Base-by-base conservation (phyloP, 2,113 vertebrate genomes). In the Chaenogobius annularis region DNA sequence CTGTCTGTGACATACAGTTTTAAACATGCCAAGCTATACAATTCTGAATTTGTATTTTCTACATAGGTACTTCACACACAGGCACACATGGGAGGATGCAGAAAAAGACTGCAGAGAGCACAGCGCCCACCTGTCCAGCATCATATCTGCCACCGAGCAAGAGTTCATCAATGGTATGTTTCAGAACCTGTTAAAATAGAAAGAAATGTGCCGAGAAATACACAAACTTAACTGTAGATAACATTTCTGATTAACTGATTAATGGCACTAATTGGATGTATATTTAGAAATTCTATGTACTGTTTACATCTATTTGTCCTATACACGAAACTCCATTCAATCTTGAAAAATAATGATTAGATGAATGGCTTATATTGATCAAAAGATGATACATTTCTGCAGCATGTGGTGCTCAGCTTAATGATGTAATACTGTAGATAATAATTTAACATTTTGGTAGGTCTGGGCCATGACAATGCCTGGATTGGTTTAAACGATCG, bases 401-500 rank as follows among this genome's bases (percentile, higher is more conserved):
- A 40, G 37, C 37, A 7, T 50, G 5, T 54, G 1, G 50, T 1
- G 19, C 17, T 54, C 19, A 54, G 6, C 50, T 54, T 52, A 19
- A 55, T 55, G 20, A 20, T 12, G 10, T 22, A 23, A 61, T 17
- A 2, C 26, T 31, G 26, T 31, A 17, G 8, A 15, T 61, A 61
- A 14, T 61, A 7, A 61, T 54, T 54, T 58, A 19, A 17, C 23
- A 3, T 56, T 68, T 69, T 73, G 66, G 0, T 78, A 99, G 97
- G 96, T 56, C 94, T 98, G 1, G 95, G 96, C 43, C 97, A 95
- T 0, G 97, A 98, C 79, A 98, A 99, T 71, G 95, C 95, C 5
- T 99, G 97, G 97, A 95, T 99, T 0, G 96, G 97, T 26, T 90
- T 99, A 70, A 99, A 98, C 0, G 97, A 99, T 86, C 91, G 96